phyloP scores from a whole-genome alignment of 2,888 invertebrate genomes.

The Abscondita cerata region DNA sequence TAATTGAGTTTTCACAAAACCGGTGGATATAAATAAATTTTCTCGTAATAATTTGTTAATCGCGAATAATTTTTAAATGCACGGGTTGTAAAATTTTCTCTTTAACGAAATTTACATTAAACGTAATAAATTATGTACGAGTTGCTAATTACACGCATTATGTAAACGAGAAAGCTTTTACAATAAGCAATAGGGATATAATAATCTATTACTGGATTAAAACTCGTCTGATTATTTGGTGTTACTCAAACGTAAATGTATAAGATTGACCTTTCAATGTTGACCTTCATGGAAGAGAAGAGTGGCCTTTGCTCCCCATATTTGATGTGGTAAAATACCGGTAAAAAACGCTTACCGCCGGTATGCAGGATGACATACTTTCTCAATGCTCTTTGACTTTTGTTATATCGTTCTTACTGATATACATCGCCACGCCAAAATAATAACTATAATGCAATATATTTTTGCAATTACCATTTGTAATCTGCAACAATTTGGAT shows the following conservation, averaged over 20 bases:
- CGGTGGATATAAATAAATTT: neutral
- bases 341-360: slow-evolving; percentile 13
- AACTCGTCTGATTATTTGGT: neutral
- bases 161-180: slow-evolving; percentile 2
- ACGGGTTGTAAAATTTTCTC: slow-evolving; percentile 9
- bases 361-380: slow-evolving; percentile 19
- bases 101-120: slow-evolving; percentile 5
- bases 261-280: slow-evolving; percentile 1
- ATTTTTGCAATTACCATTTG: too few relatives aligned
- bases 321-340: slow-evolving; percentile 4
- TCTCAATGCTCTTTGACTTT: slow-evolving; percentile 24
- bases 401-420: slow-evolving; percentile 1
- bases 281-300: slow-evolving; percentile 18
- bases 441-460: too few relatives aligned
- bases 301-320: slow-evolving; percentile 17
- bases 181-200: neutral
- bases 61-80: neutral
- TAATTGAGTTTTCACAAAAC: slow-evolving; percentile 7
- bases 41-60: neutral
- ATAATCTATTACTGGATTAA: neutral
- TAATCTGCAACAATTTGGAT: too few relatives aligned
- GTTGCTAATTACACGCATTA: neutral
- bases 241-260: neutral
- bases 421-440: too few relatives aligned
- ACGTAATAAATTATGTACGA: slow-evolving; percentile 3